phyloP scores from a whole-genome alignment of 2,797 vertebrate species.

The Eptatretus atami region DNA sequence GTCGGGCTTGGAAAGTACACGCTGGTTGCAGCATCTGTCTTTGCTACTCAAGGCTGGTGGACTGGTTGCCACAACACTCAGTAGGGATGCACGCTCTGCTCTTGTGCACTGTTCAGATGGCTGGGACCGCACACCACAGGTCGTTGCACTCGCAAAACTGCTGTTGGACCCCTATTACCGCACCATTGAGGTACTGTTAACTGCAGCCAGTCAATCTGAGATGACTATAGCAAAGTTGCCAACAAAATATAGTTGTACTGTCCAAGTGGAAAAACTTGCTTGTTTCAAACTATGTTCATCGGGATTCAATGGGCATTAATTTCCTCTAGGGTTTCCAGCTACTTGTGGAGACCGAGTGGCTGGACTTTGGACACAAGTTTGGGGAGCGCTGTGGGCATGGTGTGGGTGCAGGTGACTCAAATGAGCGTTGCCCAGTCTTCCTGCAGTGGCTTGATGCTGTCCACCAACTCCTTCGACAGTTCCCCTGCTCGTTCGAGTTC shows the following conservation, averaged over 20 bases:
- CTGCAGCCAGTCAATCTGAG: background rate
- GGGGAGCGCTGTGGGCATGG: slow-evolving; percentile 85
- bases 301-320: too few relatives aligned
- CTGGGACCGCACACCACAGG: slow-evolving; percentile 94
- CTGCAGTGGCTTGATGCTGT: slow-evolving; percentile 94
- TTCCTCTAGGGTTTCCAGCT: slow-evolving; percentile 62
- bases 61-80: slow-evolving; percentile 52
- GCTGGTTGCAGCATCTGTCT: slow-evolving; percentile 86
- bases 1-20: slow-evolving; percentile 84
- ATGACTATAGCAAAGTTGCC: too few relatives aligned
- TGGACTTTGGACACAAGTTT: slow-evolving; percentile 94
- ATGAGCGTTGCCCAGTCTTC: slow-evolving; percentile 85
- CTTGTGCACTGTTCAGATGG: slow-evolving; percentile 84
- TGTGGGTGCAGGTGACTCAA: slow-evolving; percentile 68
- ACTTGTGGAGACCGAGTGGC: slow-evolving; percentile 77
- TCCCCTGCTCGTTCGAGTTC: slow-evolving; percentile 97
- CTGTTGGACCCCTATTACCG: slow-evolving; percentile 82
- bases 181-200: slow-evolving; percentile 43
- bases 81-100: slow-evolving; percentile 57
- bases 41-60: slow-evolving; percentile 61
- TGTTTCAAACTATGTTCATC: too few relatives aligned
- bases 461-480: slow-evolving; percentile 90
- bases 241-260: too few relatives aligned
- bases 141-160: slow-evolving; percentile 63
- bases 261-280: too few relatives aligned